Evolutionary conservation across 2,888 invertebrate species (phyloP), one percentile per base, ranked within the genome.

Genomic region (Drosophila antonietae): DNA sequence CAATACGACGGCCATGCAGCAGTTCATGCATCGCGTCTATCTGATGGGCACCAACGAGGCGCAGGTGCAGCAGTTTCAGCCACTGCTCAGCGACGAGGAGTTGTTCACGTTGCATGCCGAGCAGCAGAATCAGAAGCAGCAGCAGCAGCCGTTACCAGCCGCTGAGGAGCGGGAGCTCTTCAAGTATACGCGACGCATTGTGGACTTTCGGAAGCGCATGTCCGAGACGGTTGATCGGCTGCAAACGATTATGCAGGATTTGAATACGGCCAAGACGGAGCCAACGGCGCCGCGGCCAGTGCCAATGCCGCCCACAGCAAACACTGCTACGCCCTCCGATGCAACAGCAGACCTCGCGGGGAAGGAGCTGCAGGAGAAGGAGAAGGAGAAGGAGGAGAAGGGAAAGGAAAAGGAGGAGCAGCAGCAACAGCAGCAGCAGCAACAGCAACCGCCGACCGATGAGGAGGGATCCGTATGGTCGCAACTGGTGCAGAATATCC

Each of bases 401-500:
- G 23, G 23, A 8, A 43, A 33, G 20, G n/a, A 14, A n/a, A 65
- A 39, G 20, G 20, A 57, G 28, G 12, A 28, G 2, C 35, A 51
- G 12, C 20, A 62, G 15, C 63, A 43, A n/a, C 15, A 15, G 20
- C 73, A 20, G 20, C 20, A 20, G 2, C 18, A 53, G 28, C 15
- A 28, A 1, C 37, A 52, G 12, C 28, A 62, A 9, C 63, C 62
- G 44, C 71, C 53, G 1, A 60, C 35, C 41, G 41, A 51, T n/a
- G 64, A 66, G 12, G 65, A 33, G 4, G 79, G 77, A n/a, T 92
- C 93, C 0, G 91, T 95, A 43, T 92, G 95, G 72, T 94, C 94
- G 0, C 94, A 94, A 75, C 94, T 94, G 8, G 93, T 95, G 35
- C 94, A 95, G 87, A 94, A 94, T 43, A 94, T 95, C 70, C 88